These are phyloP conservation scores for Rhabdornis inornatus DNA, from an alignment of 2,113 vertebrate genomes.

Conservation along the genomic window DNA sequence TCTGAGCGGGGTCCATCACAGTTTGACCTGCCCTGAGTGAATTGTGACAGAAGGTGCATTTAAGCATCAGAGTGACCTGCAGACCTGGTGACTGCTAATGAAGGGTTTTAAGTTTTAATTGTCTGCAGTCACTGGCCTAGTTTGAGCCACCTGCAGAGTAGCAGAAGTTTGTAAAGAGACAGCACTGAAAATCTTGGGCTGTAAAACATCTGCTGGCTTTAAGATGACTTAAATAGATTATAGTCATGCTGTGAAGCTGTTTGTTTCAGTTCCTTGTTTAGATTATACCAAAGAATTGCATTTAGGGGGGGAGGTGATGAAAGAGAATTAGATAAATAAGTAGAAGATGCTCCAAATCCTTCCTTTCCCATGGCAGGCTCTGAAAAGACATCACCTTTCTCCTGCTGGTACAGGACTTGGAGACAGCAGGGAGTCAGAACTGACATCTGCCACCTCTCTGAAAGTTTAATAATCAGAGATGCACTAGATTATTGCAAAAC, in stretches of 20 bases:
- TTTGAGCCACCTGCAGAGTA: constrained; percentile 6
- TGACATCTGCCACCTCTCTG: not conserved
- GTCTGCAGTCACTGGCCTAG: not conserved
- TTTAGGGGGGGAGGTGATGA: not conserved
- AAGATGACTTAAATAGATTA: constrained; percentile 38
- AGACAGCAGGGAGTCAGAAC: not conserved
- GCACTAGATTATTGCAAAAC: not conserved
- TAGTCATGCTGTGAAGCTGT: not conserved
- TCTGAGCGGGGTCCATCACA: not conserved
- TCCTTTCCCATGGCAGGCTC: not conserved
- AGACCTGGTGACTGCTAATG: constrained; percentile 17
- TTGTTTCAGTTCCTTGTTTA: constrained; percentile 1
- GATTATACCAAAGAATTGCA: not conserved
- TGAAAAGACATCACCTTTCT: not conserved
- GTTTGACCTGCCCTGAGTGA: not conserved
- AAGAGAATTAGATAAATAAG: not conserved
- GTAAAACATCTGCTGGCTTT: constrained; percentile 63
- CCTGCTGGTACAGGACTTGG: not conserved
- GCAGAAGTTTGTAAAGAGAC: constrained; percentile 20
- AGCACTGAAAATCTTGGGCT: not conserved
- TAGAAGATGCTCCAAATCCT: not conserved
- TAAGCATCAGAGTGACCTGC: not conserved
- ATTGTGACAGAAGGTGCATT: constrained; percentile 25
- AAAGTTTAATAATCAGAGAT: not conserved
- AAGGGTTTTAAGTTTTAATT: constrained; percentile 44